Evolutionary conservation across 2,113 vertebrate genomes (phyloP), one percentile per base, ranked within the genome.

Genomic region (Accipiter virgatus): DNA sequence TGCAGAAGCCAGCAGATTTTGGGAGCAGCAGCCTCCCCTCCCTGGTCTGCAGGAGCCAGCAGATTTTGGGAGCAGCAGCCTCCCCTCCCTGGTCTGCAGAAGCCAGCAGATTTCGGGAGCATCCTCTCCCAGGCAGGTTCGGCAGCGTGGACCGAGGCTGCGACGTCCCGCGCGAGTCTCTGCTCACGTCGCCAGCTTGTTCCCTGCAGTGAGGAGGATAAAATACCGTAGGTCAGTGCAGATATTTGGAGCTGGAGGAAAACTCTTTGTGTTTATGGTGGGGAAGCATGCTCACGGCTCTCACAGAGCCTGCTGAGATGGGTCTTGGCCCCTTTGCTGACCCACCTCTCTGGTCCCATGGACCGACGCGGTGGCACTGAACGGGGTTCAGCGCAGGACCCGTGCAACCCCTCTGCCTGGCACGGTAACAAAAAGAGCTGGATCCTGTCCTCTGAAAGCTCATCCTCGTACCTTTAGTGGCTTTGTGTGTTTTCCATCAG

Each of bases 361-460:
- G 56, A 7, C 21, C 2, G 3, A 17, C 2, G 2, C 0, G 7
- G 22, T n/a, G 78, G 26, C 26, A 16, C 50, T 4, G 13, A 20
- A 9, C 31, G 13, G 50, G 25, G 7, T 11, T 53, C 21, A 34
- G 70, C 25, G 11, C 23, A 20, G 56, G 29, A 55, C 27, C 16
- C 6, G 20, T 21, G 62, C 36, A 23, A 45, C 34, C 42, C 53
- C 18, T 34, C 42, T 48, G 59, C 52, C n/a, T 73, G 59, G 34
- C 0, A 1, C 10, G 32, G 80, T 15, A 67, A 10, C 36, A 13
- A 36, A 55, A 43, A 55, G 20, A 31, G 23, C 45, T 53, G 38
- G 56, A n/a, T 81, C n/a, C 55, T 31, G 16, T 17, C 20, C 70
- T 38, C 80, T 7, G 11, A 13, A 40, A 48, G 11, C 58, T 66